Conservation (phyloP, 35 echinoderm and acorn worm genomes). For the Ophioderma brevispina region DNA sequence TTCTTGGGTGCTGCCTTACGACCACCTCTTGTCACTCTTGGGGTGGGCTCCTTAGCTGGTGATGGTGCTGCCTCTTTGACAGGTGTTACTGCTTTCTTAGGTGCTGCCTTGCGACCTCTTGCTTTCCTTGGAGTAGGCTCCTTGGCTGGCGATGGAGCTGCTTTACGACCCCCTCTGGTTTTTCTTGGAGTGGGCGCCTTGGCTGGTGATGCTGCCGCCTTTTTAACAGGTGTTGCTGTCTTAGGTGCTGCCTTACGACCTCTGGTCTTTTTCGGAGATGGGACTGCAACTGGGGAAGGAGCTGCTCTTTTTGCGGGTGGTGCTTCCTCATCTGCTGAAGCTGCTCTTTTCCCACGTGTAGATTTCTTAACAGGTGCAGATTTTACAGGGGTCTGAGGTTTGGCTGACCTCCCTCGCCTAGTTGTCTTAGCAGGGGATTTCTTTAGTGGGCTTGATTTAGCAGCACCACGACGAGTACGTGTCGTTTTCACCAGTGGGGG, state of each 20-base stretch:
- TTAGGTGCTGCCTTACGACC: background rate
- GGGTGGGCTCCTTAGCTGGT: background rate
- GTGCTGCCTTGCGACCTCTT: slow-evolving; percentile 22
- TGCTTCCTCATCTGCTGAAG: slow-evolving; percentile 8
- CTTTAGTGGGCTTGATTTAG: background rate
- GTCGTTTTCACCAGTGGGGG: background rate
- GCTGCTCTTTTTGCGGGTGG: background rate
- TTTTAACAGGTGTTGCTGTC: slow-evolving; percentile 31
- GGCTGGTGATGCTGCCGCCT: slow-evolving; percentile 3
- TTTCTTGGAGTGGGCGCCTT: slow-evolving; percentile 14
- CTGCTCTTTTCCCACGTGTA: slow-evolving; percentile 24
- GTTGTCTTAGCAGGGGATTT: slow-evolving; percentile 52
- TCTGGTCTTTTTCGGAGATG: slow-evolving; percentile 28
- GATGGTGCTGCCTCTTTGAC: background rate
- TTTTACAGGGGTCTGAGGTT: background rate
- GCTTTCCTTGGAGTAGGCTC: slow-evolving; percentile 37
- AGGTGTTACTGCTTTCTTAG: slow-evolving; percentile 15
- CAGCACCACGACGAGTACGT: background rate
- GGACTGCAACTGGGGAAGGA: background rate
- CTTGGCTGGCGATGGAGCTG: slow-evolving; percentile 38
- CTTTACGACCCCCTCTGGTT: background rate
- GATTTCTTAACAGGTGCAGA: slow-evolving; percentile 33
- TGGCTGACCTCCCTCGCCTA: background rate
- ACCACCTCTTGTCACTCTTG: background rate
- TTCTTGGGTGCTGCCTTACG: slow-evolving; percentile 20